Conservation (phyloP, 2,797 vertebrate species). For the Hoplostethus mediterraneus region DNA sequence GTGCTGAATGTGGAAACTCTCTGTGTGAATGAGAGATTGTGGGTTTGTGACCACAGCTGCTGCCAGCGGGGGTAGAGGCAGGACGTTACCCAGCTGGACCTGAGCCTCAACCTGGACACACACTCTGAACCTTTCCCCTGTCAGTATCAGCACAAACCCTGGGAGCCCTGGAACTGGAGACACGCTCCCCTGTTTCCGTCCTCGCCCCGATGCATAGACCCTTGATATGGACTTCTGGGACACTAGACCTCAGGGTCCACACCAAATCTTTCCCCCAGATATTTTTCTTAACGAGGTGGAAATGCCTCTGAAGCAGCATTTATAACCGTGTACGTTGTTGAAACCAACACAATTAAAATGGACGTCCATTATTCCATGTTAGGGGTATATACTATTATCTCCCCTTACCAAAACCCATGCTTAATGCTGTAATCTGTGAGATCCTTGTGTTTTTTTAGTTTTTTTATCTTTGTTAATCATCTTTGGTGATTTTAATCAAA, state of each 20-base stretch:
- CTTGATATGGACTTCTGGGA: background rate
- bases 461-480: too few relatives aligned
- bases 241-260: background rate
- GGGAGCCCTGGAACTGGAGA: constrained; percentile 16
- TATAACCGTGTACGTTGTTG: background rate
- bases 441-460: too few relatives aligned
- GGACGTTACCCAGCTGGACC: constrained; percentile 59
- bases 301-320: background rate
- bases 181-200: constrained; percentile 4
- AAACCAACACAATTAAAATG: background rate
- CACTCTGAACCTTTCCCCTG: constrained; percentile 35
- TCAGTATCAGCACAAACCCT: constrained; percentile 41
- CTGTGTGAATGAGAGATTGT: constrained; percentile 58
- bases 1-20: constrained; percentile 34
- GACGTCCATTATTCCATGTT: background rate
- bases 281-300: background rate
- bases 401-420: background rate
- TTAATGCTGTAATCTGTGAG: too few relatives aligned
- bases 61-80: constrained; percentile 51
- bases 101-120: constrained; percentile 52
- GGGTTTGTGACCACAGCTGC: constrained; percentile 60
- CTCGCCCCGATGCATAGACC: background rate
- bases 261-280: background rate
- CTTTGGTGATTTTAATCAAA: too few relatives aligned
- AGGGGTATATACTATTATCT: too few relatives aligned